Evolutionary conservation across 2,113 vertebrate genomes (phyloP), one percentile per base, ranked within the genome.

Genomic region (Protomyctophum bolini): DNA sequence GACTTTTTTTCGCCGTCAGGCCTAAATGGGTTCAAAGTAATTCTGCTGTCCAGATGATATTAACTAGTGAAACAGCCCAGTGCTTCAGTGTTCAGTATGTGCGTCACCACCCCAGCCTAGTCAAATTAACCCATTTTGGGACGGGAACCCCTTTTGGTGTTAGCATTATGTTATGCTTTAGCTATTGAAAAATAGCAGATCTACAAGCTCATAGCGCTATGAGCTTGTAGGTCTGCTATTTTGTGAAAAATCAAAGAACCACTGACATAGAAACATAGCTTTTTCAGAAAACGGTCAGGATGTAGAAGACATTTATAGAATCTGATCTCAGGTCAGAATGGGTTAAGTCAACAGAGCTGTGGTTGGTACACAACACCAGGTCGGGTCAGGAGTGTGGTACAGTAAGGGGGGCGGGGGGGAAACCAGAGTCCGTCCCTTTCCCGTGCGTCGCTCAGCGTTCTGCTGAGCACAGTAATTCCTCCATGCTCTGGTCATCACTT

Each of bases 311-410:
- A n/a, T n/a, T n/a, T n/a, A n/a, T n/a, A n/a, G n/a, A n/a, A n/a
- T n/a, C n/a, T n/a, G n/a, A n/a, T n/a, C 45, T 0, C 55, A 59
- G 68, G 60, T 62, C 64, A 72, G 59, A 28, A 9, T 11, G 50
- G 50, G 61, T 68, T 29, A 51, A 63, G 12, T 75, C 70, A 75
- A 58, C 66, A 57, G 47, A 72, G 58, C 41, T 12, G 67, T 2
- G 7, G 21, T 21, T 21, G 21, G 49, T 65, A 7, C 1, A 67
- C 70, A 83, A 63, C 62, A 66, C 1, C 11, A 76, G 85, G 84
- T 91, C 84, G 81, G 68, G 60, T 91, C 84, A 82, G 68, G 60
- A 47, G 71, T 63, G 2, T 11, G 33, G 14, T 64, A 73, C 57
- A 12, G 68, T 2, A 6, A 1, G 10, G n/a, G 29, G 49, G 14